phyloP scores from a whole-genome alignment of 2,113 vertebrate genomes.

The Coreoperca whiteheadi region DNA sequence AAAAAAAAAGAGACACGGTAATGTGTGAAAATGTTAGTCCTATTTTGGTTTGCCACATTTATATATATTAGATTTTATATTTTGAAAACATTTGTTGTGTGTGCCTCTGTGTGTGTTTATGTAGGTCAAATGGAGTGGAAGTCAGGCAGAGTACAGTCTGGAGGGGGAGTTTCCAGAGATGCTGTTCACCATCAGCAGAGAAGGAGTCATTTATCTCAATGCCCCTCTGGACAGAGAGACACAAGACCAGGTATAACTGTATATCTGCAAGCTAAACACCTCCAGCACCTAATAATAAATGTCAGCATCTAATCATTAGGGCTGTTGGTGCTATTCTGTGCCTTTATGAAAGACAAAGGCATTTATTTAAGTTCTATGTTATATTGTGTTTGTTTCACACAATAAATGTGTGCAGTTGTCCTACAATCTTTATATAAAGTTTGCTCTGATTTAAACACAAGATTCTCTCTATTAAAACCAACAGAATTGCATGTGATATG shows the following conservation, averaged over 20 bases:
- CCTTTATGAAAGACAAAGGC: background rate
- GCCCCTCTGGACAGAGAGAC: constrained; percentile 86
- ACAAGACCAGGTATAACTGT: constrained; percentile 85
- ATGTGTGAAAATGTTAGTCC: background rate
- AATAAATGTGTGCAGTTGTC: background rate
- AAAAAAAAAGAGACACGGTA: background rate
- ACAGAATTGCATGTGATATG: background rate
- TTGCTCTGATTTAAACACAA: background rate
- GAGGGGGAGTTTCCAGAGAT: constrained; percentile 84
- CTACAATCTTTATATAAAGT: background rate
- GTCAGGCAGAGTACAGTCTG: constrained; percentile 81
- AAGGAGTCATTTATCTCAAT: constrained; percentile 85
- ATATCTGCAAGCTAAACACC: constrained; percentile 39
- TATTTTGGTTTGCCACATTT: background rate
- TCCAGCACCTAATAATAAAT: constrained; percentile 22
- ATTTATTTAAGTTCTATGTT: background rate
- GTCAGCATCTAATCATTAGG: background rate
- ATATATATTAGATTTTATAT: background rate
- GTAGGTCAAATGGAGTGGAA: constrained; percentile 86
- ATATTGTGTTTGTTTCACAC: background rate
- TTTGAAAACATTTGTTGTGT: background rate
- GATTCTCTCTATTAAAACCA: background rate
- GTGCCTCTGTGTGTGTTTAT: constrained; percentile 40
- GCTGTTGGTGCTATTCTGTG: background rate
- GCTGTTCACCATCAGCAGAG: constrained; percentile 82